Evolutionary conservation across 2,113 vertebrate genomes (phyloP).

Genomic region (Arenaria interpres): DNA sequence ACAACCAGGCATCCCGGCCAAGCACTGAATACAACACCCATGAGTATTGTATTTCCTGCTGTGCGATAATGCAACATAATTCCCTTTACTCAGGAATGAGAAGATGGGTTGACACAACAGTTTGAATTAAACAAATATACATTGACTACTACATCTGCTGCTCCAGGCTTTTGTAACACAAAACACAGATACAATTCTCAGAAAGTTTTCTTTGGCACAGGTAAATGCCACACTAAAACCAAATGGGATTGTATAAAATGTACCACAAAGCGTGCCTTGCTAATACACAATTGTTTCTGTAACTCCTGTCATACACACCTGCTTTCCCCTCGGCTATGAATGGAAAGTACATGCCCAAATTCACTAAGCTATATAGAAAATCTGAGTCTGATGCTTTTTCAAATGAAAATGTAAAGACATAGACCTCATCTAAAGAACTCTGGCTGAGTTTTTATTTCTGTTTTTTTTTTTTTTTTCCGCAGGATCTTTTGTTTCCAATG

Average conservation of each 20-base stretch:
- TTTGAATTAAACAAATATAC: background rate
- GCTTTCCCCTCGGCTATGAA: accelerated
- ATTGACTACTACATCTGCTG: accelerated
- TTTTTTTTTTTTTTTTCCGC: background rate
- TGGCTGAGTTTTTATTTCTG: background rate
- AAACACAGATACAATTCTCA: accelerated
- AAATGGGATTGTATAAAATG: accelerated
- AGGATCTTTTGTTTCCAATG: background rate
- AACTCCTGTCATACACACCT: accelerated
- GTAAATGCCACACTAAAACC: background rate
- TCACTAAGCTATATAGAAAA: accelerated
- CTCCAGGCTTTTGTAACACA: background rate
- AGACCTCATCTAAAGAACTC: background rate
- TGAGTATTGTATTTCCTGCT: background rate
- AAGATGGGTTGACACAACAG: accelerated
- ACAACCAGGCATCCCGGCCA: background rate
- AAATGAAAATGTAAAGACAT: background rate
- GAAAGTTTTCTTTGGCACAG: background rate
- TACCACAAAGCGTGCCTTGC: accelerated
- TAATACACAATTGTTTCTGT: accelerated
- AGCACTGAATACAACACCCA: background rate
- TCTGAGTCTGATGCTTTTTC: background rate
- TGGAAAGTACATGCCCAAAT: accelerated
- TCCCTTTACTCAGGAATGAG: accelerated
- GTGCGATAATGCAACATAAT: accelerated